Evolutionary conservation across 2,113 vertebrate genomes (phyloP).

Genomic region (Polyodon spathula): DNA sequence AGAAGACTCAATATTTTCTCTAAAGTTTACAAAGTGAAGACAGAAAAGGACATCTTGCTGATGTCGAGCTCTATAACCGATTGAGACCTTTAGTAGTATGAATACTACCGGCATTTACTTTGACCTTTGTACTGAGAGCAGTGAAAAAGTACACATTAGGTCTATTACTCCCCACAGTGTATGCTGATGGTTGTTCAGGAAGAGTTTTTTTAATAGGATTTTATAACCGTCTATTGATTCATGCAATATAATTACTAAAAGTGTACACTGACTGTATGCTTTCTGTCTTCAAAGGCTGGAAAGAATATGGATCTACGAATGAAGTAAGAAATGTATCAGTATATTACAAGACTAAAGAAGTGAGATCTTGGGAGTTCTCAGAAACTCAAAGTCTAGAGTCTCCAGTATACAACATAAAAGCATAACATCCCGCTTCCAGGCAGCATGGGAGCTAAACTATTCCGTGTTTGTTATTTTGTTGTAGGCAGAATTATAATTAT

Average conservation of each 20-base stretch:
- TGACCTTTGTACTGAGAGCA: background rate
- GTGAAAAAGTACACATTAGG: background rate
- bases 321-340: too few species aligned
- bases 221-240: too few species aligned
- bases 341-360: too few species aligned
- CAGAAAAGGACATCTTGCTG: background rate
- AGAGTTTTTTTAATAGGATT: too few species aligned
- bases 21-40: background rate
- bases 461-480: background rate
- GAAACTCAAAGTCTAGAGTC: too few species aligned
- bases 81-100: background rate
- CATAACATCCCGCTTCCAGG: background rate
- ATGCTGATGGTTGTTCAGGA: background rate
- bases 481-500: background rate
- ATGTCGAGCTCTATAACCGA: background rate
- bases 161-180: background rate
- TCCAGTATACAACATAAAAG: too few species aligned
- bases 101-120: background rate
- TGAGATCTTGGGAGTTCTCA: too few species aligned
- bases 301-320: too few species aligned
- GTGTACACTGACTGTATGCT: too few species aligned
- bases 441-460: background rate
- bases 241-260: too few species aligned
- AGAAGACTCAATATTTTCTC: background rate
- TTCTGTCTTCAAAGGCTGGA: too few species aligned